Percentiles rank a stretch among this genome's conserved stretches.
These are phyloP conservation scores for Poeciliopsis gracilis DNA, from an alignment of 2,797 vertebrate genomes.

Conservation along the genomic window DNA sequence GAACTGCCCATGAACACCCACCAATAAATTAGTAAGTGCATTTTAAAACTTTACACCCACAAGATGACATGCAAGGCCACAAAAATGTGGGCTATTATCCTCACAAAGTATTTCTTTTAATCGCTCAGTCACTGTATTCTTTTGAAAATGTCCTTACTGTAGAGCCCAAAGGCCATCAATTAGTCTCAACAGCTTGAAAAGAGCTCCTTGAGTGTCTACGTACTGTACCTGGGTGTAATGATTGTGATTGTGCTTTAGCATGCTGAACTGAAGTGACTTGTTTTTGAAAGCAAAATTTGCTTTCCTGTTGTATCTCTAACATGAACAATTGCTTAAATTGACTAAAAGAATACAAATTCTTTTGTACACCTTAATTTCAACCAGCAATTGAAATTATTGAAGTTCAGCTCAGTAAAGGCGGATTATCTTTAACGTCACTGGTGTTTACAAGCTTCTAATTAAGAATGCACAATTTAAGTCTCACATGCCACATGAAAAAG, in stretches of 20 bases:
- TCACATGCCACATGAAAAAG: not conserved
- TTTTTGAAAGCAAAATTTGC: constrained; percentile 38
- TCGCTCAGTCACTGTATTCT: constrained; percentile 39
- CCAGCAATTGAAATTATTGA: not conserved
- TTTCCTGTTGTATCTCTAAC: constrained; percentile 27
- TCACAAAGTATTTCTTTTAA: constrained; percentile 30
- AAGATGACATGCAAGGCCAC: constrained; percentile 27
- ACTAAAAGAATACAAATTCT: not conserved
- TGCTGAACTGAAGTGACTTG: constrained; percentile 47
- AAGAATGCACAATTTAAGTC: not conserved
- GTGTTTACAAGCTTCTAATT: not conserved
- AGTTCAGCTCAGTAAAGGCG: not conserved
- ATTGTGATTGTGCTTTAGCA: constrained; percentile 58
- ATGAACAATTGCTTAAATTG: not conserved
- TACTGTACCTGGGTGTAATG: constrained; percentile 54
- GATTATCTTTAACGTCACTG: not conserved
- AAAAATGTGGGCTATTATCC: constrained; percentile 40
- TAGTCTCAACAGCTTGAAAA: constrained; percentile 63
- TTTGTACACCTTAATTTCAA: not conserved
- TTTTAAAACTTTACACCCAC: constrained; percentile 32
- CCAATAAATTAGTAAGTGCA: constrained; percentile 14
- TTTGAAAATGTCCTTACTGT: constrained; percentile 40
- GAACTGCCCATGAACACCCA: constrained; percentile 15
- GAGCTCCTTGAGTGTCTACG: constrained; percentile 51
- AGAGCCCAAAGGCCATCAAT: constrained; percentile 63